Percentiles rank a stretch among this genome's conserved stretches.
Evolutionary conservation across 2,113 vertebrate species (phyloP).

Genomic region (Nerophis lumbriciformis): DNA sequence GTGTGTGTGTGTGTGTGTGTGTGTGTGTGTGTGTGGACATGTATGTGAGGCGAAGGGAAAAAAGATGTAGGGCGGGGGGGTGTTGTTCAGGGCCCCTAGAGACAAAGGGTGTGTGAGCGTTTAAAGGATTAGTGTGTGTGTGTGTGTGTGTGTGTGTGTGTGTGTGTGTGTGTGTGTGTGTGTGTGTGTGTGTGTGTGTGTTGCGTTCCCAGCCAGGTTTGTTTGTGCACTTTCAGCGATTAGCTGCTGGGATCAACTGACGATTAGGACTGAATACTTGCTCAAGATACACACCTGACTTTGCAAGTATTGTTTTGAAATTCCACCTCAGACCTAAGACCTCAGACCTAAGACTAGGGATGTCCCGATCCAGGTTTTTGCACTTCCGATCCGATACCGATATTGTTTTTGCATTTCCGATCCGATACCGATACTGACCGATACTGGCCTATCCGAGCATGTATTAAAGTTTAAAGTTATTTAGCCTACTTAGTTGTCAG

Average conservation of each 20-base stretch:
- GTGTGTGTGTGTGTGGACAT: not conserved
- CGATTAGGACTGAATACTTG: not conserved
- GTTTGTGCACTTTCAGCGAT: slow-evolving; percentile 1
- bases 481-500: too few relatives aligned
- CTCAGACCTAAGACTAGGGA: too few relatives aligned
- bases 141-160: too few relatives aligned
- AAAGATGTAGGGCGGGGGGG: not conserved
- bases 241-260: slow-evolving; percentile 2
- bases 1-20: not conserved
- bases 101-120: slow-evolving; percentile 12
- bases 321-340: too few relatives aligned
- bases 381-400: too few relatives aligned
- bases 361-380: too few relatives aligned
- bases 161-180: not conserved
- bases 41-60: slow-evolving; percentile 6
- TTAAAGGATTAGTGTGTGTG: slow-evolving; percentile 6
- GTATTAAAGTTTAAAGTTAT: too few relatives aligned
- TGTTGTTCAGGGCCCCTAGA: slow-evolving; percentile 5
- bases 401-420: too few relatives aligned
- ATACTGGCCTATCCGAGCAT: too few relatives aligned
- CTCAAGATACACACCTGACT: not conserved
- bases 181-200: not conserved
- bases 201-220: not conserved
- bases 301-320: not conserved
- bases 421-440: too few relatives aligned